These are phyloP conservation scores for Enoplolaimus lenunculus DNA, from an alignment of 2,888 invertebrate genomes.

Conservation along the genomic window DNA sequence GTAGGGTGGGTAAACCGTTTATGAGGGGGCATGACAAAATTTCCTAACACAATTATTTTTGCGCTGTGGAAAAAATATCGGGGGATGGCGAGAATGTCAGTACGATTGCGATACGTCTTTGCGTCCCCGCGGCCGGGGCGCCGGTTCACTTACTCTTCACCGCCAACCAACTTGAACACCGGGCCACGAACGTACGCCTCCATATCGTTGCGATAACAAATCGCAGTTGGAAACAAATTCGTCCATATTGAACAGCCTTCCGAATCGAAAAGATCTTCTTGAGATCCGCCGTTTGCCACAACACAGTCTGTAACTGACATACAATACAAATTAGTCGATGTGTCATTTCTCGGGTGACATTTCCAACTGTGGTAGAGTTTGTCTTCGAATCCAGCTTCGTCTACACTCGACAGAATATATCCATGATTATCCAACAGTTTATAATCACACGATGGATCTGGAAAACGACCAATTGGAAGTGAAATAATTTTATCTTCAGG, in stretches of 20 bases:
- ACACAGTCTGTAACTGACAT: conserved; percentile 37
- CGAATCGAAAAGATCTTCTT: conserved; percentile 30
- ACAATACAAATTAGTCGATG: conserved; percentile 31
- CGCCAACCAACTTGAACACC: conserved; percentile 31
- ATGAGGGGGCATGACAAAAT: no score
- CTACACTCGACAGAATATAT: no score
- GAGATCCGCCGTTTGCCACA: conserved; percentile 27
- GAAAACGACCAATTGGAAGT: conserved; percentile 33
- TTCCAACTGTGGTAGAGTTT: conserved; percentile 32
- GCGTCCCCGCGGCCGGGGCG: no score
- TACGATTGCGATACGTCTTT: no score
- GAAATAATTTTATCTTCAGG: conserved; percentile 29
- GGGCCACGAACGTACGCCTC: conserved; percentile 32
- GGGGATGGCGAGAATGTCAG: no score
- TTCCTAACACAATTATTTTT: no score
- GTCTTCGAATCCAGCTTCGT: no score
- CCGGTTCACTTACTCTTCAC: no score
- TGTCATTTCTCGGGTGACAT: conserved; percentile 28
- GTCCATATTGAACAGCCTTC: conserved; percentile 36
- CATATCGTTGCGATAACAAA: conserved; percentile 29
- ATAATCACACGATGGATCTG: conserved; percentile 33
- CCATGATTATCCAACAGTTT: no score
- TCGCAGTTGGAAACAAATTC: conserved; percentile 31
- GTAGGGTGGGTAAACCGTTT: no score
- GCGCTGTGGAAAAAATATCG: no score